A percentile compares a stretch with the other conserved stretches of the same genome.
phyloP scores from a whole-genome alignment of 2,113 vertebrate genomes.

The Bombycilla garrulus region DNA sequence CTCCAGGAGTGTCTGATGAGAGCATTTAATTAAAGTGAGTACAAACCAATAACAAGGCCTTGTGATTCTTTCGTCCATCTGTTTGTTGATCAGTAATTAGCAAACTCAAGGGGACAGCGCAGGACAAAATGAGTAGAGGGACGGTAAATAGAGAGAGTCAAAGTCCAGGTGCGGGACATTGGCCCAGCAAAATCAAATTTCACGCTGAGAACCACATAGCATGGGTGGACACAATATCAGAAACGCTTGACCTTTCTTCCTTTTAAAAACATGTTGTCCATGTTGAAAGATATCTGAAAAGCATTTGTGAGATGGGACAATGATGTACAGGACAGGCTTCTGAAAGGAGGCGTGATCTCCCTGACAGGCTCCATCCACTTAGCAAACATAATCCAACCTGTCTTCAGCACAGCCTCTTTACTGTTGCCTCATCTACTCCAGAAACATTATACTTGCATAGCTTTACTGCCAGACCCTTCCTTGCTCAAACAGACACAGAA shows the following conservation, averaged over 20 bases:
- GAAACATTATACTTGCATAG: neutral
- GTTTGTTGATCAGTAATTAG: neutral
- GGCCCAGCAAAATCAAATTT: constrained; percentile 9
- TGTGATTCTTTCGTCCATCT: neutral
- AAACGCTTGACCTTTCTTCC: neutral
- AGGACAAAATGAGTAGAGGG: neutral
- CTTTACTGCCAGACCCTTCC: neutral
- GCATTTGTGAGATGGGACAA: neutral
- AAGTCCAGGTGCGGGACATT: neutral
- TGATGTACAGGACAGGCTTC: neutral
- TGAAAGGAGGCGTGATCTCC: neutral
- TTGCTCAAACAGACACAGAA: neutral
- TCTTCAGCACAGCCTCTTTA: neutral
- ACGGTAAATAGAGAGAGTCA: neutral
- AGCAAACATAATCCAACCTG: neutral
- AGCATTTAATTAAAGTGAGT: neutral
- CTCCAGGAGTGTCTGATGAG: neutral
- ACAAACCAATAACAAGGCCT: neutral
- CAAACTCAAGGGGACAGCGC: neutral
- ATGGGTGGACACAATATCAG: neutral
- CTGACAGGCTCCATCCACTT: neutral
- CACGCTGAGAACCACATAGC: neutral
- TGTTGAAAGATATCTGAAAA: constrained; percentile 8
- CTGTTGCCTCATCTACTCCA: neutral
- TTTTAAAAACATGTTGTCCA: neutral